These are phyloP conservation scores for Melinaea marsaeus DNA, from an alignment of 2,888 invertebrate species.

Conservation along the genomic window DNA sequence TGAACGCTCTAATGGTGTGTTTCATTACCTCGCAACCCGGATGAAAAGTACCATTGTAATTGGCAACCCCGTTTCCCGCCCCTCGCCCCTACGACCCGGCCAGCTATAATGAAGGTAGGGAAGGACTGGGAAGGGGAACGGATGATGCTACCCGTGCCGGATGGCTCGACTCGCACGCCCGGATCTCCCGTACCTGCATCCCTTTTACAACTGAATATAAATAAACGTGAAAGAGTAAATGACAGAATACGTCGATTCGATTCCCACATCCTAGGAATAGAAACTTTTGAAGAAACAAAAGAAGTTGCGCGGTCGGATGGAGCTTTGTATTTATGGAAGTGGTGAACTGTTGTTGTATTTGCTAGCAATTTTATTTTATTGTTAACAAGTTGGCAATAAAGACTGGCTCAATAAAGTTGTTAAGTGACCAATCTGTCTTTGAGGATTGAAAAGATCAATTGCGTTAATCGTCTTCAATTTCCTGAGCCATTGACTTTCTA, in stretches of 20 bases:
- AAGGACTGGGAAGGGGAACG: slow-evolving; percentile 47
- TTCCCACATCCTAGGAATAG: slow-evolving; percentile 25
- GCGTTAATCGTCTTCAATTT: not conserved
- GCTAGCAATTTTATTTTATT: too few species aligned
- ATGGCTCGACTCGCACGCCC: slow-evolving; percentile 48
- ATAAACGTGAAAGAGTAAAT: slow-evolving; percentile 27
- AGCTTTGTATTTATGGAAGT: too few species aligned
- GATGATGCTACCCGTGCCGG: slow-evolving; percentile 59
- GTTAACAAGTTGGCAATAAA: too few species aligned
- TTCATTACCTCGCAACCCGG: slow-evolving; percentile 35
- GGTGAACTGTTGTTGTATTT: too few species aligned
- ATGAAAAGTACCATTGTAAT: slow-evolving; percentile 31
- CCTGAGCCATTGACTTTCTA: not conserved
- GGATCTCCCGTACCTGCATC: slow-evolving; percentile 39
- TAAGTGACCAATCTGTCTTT: not conserved
- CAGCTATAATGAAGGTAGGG: slow-evolving; percentile 62
- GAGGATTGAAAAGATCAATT: not conserved
- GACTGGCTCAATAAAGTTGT: not conserved
- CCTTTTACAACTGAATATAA: slow-evolving; percentile 32
- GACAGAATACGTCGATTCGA: slow-evolving; percentile 24
- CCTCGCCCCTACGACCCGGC: slow-evolving; percentile 67
- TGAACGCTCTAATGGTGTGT: slow-evolving; percentile 30
- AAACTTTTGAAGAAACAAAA: slow-evolving; percentile 8
- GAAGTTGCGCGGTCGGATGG: too few species aligned
- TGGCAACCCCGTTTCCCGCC: slow-evolving; percentile 53